phyloP scores from a whole-genome alignment of 1,140 invertebrate species.

The Platyscapa corneri region DNA sequence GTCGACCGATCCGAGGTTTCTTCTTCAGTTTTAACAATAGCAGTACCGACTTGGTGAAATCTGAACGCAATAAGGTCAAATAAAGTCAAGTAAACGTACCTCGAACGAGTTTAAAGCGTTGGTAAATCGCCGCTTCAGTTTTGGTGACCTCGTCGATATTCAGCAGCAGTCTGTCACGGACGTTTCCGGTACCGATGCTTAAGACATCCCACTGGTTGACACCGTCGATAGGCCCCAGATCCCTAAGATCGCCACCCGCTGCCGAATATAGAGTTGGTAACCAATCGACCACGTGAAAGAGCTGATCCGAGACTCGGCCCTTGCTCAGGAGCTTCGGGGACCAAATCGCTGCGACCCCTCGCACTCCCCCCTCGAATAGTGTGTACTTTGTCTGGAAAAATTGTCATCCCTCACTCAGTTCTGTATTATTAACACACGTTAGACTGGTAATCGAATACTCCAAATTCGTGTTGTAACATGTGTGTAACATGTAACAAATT shows the following conservation, averaged over 20 bases:
- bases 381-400: constrained; percentile 79
- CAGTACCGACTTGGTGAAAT: too few relatives aligned
- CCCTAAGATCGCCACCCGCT: constrained; percentile 73
- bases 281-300: constrained; percentile 84
- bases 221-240: constrained; percentile 77
- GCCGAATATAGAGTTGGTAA: constrained; percentile 80
- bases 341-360: constrained; percentile 80
- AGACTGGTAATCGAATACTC: too few relatives aligned
- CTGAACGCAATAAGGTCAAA: background rate
- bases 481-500: too few relatives aligned
- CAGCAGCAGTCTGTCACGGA: constrained; percentile 67
- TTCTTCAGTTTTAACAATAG: too few relatives aligned
- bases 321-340: constrained; percentile 74
- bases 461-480: too few relatives aligned
- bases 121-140: constrained; percentile 71
- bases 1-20: too few relatives aligned
- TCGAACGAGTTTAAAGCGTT: constrained; percentile 72
- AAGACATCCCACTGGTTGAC: constrained; percentile 77
- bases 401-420: background rate
- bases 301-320: constrained; percentile 72
- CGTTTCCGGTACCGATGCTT: constrained; percentile 58
- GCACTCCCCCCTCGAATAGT: constrained; percentile 83
- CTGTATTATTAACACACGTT: background rate
- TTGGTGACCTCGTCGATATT: constrained; percentile 74
- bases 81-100: constrained; percentile 62